Percentiles rank a stretch among this genome's conserved stretches.
These are phyloP conservation scores for Drosophila kurseongensis DNA, from an alignment of 1,140 invertebrate species.

Conservation along the genomic window DNA sequence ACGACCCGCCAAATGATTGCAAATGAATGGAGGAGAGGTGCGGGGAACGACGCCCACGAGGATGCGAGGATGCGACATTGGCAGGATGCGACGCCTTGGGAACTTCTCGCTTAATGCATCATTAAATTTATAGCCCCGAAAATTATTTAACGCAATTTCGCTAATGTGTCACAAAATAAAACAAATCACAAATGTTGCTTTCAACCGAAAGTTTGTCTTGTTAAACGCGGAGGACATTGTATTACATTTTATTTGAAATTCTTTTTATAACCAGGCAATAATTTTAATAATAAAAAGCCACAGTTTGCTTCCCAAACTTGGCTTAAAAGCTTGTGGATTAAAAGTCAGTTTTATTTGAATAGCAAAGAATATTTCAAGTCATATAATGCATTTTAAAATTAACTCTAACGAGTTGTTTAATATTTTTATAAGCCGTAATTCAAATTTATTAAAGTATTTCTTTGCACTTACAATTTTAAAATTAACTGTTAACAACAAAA, in stretches of 20 bases:
- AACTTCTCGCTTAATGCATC: conserved; percentile 66
- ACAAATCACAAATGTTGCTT: conserved; percentile 40
- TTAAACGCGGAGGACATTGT: conserved; percentile 5
- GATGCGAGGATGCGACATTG: conserved; percentile 2
- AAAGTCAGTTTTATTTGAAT: background rate
- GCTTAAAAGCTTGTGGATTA: background rate
- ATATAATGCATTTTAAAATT: background rate
- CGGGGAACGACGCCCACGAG: conserved; percentile 37
- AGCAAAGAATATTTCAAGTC: background rate
- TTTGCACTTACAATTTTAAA: too few species aligned
- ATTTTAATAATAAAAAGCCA: too few species aligned
- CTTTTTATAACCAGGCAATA: conserved; percentile 6
- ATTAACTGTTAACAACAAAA: too few species aligned
- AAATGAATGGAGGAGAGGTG: conserved; percentile 65
- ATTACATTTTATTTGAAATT: conserved; percentile 10
- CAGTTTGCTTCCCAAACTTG: conserved; percentile 13
- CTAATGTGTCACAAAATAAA: conserved; percentile 75
- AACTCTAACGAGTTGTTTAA: background rate
- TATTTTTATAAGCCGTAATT: too few species aligned
- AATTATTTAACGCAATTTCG: conserved; percentile 73
- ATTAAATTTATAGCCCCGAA: conserved; percentile 76
- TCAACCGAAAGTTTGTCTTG: conserved; percentile 23
- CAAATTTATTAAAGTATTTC: too few species aligned
- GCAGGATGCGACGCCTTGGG: conserved; percentile 40
- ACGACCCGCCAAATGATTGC: conserved; percentile 79